A percentile compares a stretch with the other conserved stretches of the same genome.
Conservation (phyloP, 1,140 invertebrate genomes). For the Ephestia elutella region DNA sequence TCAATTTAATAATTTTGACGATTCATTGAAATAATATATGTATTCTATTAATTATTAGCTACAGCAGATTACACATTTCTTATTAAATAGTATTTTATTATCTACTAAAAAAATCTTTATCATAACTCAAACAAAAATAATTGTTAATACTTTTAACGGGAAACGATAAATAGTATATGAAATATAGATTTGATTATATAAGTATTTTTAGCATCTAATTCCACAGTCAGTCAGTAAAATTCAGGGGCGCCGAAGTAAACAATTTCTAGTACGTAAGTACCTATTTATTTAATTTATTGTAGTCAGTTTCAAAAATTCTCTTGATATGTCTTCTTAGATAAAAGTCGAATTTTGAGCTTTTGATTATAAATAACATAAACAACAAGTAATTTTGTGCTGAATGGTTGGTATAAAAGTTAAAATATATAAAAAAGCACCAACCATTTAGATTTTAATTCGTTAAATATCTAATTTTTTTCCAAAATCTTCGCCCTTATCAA, state of each 20-base stretch:
- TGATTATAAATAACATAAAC: conserved; percentile 3
- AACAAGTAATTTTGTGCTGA: conserved; percentile 3
- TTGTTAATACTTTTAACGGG: conserved; percentile 1
- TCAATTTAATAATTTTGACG: too few relatives aligned
- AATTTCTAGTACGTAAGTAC: too few relatives aligned
- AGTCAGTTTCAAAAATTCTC: conserved; percentile 27
- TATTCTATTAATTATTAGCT: too few relatives aligned
- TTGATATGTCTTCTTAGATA: conserved; percentile 42
- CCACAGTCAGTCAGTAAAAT: background rate
- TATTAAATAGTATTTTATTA: too few relatives aligned
- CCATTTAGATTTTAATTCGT: conserved; percentile 4
- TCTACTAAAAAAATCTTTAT: too few relatives aligned
- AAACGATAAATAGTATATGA: conserved; percentile 2
- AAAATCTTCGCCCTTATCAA: conserved; percentile 2
- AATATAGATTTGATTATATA: background rate
- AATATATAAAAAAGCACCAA: conserved; percentile 2
- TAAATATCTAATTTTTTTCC: conserved; percentile 7
- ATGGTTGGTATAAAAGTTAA: background rate
- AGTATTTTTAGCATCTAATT: background rate
- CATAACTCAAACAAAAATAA: background rate
- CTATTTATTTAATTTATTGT: background rate
- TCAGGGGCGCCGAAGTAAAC: background rate
- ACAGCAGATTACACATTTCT: too few relatives aligned
- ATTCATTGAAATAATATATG: too few relatives aligned
- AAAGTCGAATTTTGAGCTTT: conserved; percentile 11